phyloP scores from a whole-genome alignment of 2,797 vertebrate species.

The Myotis pilosus region DNA sequence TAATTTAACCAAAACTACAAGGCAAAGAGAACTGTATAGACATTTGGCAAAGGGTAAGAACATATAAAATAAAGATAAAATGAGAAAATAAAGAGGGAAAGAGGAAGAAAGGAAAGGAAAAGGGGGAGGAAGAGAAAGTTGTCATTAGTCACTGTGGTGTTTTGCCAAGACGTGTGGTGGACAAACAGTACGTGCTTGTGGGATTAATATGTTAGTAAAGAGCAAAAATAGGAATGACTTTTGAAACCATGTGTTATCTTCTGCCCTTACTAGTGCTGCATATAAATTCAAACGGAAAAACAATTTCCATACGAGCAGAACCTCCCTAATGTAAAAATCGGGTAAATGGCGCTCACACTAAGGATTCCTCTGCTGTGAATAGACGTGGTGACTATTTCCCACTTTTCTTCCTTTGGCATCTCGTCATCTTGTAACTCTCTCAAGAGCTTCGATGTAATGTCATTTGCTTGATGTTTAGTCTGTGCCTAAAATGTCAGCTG shows the following conservation, averaged over 20 bases:
- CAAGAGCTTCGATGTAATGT: conserved; percentile 50
- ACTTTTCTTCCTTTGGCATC: conserved; percentile 26
- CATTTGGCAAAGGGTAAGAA: conserved; percentile 12
- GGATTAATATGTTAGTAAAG: background rate
- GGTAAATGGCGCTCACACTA: background rate
- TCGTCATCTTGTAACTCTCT: conserved; percentile 42
- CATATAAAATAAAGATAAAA: background rate
- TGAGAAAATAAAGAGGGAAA: background rate
- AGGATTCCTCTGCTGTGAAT: background rate
- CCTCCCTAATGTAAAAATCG: background rate
- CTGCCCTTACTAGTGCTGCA: background rate
- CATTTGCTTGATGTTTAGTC: conserved; percentile 71
- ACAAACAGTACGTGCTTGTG: background rate
- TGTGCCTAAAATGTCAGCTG: conserved; percentile 75
- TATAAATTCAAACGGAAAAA: conserved; percentile 1
- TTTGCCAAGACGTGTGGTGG: background rate
- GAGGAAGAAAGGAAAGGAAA: background rate
- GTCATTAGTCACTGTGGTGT: background rate
- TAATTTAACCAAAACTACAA: conserved; percentile 44
- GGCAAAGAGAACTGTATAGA: background rate
- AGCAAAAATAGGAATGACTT: conserved; percentile 16
- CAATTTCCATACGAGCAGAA: background rate
- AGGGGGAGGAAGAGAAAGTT: background rate
- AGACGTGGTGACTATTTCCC: background rate
- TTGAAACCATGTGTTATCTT: background rate